phyloP scores from a whole-genome alignment of 2,888 invertebrate genomes.

The Limnephilus rhombicus region DNA sequence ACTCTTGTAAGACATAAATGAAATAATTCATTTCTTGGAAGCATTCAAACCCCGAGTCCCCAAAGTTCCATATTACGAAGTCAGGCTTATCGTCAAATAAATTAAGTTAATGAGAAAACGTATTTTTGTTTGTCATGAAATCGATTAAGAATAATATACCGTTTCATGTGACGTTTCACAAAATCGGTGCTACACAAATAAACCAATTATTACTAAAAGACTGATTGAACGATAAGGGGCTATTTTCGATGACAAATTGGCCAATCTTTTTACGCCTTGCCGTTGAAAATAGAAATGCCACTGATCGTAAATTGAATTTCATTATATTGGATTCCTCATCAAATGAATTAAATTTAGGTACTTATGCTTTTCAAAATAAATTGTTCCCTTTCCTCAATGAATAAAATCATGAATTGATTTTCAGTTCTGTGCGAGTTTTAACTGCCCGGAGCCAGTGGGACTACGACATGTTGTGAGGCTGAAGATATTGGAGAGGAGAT shows the following conservation, averaged over 20 bases:
- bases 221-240: background rate
- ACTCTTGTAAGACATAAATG: too few species aligned
- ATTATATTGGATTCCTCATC: background rate
- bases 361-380: background rate
- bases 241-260: background rate
- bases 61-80: background rate
- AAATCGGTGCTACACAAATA: background rate
- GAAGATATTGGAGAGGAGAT: background rate
- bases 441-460: background rate
- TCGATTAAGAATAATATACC: background rate
- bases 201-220: background rate
- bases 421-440: background rate
- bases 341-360: too few species aligned
- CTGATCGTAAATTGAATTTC: background rate
- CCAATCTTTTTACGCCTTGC: too few species aligned
- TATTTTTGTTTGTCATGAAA: background rate
- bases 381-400: background rate
- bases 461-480: background rate
- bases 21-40: too few species aligned
- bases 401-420: background rate
- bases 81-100: background rate
- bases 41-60: background rate
- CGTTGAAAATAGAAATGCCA: too few species aligned
- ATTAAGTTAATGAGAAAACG: background rate
- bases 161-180: background rate